Evolutionary conservation across 2,797 vertebrate genomes (phyloP).

Genomic region (Threskiornis aethiopicus): DNA sequence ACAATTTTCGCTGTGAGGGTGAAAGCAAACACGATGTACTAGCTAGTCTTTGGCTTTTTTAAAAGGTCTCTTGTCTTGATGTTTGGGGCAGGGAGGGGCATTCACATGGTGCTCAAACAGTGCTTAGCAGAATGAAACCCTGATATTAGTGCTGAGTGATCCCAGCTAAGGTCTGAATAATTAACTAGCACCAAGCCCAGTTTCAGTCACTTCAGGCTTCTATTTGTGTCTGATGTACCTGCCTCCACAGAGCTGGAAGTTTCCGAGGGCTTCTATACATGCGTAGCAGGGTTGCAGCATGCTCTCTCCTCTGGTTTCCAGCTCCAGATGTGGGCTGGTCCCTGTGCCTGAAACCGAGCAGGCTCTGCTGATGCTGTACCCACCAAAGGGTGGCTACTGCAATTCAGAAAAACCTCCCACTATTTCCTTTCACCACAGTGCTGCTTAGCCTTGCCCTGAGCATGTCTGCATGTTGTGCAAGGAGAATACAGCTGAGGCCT

Average conservation of each 20-base stretch:
- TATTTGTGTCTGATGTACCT: neutral
- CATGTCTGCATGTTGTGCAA: neutral
- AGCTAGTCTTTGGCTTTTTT: neutral
- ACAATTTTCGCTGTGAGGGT: neutral
- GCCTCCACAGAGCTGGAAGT: neutral
- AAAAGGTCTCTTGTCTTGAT: neutral
- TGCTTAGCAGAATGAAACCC: neutral
- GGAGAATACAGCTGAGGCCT: neutral
- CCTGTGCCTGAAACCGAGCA: neutral
- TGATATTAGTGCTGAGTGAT: neutral
- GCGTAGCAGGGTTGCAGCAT: rapidly evolving
- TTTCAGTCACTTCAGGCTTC: slow-evolving; percentile 12
- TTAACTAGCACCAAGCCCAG: neutral
- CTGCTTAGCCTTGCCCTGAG: neutral
- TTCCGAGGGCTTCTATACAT: neutral
- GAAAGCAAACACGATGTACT: neutral
- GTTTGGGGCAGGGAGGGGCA: neutral
- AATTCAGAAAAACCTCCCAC: neutral
- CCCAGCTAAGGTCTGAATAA: neutral
- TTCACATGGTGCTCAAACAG: neutral
- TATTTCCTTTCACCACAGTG: neutral
- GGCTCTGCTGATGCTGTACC: neutral
- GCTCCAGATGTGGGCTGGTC: neutral
- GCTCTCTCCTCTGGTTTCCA: neutral
- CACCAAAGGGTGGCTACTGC: neutral